Percentiles rank a stretch among this genome's conserved stretches.
phyloP scores from a whole-genome alignment of 2,888 invertebrate genomes.

The Limnephilus auricula region DNA sequence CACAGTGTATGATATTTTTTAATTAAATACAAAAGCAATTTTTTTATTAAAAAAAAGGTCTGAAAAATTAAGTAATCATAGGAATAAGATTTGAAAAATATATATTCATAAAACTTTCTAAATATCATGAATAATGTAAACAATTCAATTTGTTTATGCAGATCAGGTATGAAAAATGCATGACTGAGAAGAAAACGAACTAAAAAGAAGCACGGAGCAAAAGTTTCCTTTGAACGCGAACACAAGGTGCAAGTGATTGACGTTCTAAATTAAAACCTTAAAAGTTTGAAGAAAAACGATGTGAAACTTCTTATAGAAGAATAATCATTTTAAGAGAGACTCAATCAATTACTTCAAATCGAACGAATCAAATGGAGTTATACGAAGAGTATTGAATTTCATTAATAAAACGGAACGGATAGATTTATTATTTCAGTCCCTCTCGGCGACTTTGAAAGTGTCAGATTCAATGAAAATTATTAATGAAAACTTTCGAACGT shows the following conservation, averaged over 20 bases:
- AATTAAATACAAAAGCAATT: no score
- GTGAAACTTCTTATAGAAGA: slow-evolving; percentile 40
- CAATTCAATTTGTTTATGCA: neutral
- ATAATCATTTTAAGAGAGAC: slow-evolving; percentile 42
- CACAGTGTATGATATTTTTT: no score
- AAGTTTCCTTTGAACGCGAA: slow-evolving; percentile 12
- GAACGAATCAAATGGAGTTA: slow-evolving; percentile 44
- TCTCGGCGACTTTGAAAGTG: slow-evolving; percentile 19
- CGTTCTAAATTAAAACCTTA: slow-evolving; percentile 60
- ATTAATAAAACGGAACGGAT: slow-evolving; percentile 31
- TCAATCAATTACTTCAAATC: slow-evolving; percentile 58
- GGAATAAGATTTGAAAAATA: no score
- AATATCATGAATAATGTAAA: neutral
- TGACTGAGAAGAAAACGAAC: neutral
- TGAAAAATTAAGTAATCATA: no score
- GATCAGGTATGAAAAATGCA: neutral
- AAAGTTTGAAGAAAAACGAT: slow-evolving; percentile 11
- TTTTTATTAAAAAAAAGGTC: no score
- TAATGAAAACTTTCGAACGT: slow-evolving; percentile 36
- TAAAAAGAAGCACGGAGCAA: neutral
- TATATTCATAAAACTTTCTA: neutral
- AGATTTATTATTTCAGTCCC: slow-evolving; percentile 31
- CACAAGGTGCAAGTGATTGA: slow-evolving; percentile 60
- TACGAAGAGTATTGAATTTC: slow-evolving; percentile 40
- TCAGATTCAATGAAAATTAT: neutral